Evolutionary conservation across 2,888 invertebrate species (phyloP), one percentile per base, ranked within the genome.

Genomic region (Pyrochroa serraticornis): DNA sequence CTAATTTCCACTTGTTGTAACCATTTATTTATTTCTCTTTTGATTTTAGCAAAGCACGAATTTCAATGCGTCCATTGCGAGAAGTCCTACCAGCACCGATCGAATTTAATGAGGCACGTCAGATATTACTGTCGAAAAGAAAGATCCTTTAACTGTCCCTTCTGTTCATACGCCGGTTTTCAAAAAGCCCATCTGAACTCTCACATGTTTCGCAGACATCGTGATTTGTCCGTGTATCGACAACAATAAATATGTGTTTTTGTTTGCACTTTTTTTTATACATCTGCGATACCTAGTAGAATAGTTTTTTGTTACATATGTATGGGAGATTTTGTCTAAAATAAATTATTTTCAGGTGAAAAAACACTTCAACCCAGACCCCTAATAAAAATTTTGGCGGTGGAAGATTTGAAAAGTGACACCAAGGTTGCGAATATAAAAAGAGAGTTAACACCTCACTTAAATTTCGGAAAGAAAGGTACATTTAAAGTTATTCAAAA

Each of bases 131-230:
- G 83, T 62, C 79, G 81, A 9, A 68, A 65, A 46, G 87, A 83
- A 74, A 88, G 84, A 72, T 87, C 83, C 81, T 90, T 86, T 83
- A 85, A 82, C 79, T 91, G 91, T 71, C 87, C 87, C 42, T 84
- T 86, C 78, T 91, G 91, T 81, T 75, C 83, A 68, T 88, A 88
- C 81, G 63, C 62, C 1, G 63, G 62, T 3, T 64, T 55, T 32
- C 68, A 67, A 47, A 72, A 71, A 47, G 59, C 58, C 12, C 69
- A 72, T 46, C 45, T 72, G 13, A 68, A 62, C 39, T 63, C 63
- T 0, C 71, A 71, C 39, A 52, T 67, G 8, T 38, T 45, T 31
- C 45, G 66, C 37, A 59, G 61, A 55, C 71, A 68, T 56, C 44
- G 47, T 9, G 42, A 41, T 14, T 30, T 41, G 32, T 38, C 31